phyloP scores from a whole-genome alignment of 2,888 invertebrate genomes.

The Melanchra persicariae region DNA sequence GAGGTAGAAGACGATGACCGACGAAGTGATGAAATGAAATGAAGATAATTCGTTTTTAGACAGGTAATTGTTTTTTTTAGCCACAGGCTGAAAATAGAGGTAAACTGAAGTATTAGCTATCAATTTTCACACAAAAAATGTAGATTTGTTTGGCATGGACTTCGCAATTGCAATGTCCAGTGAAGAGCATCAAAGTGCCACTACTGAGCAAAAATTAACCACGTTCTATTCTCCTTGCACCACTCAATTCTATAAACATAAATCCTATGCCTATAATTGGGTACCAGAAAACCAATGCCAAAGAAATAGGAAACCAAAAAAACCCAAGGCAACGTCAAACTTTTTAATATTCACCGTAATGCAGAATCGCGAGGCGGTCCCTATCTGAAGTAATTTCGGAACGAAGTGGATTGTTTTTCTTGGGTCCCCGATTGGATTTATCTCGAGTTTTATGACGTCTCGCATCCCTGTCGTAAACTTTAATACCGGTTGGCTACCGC shows the following conservation, averaged over 20 bases:
- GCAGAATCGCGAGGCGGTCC: conserved; percentile 69
- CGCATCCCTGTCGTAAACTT: conserved; percentile 89
- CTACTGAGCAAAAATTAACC: neutral
- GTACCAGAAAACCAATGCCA: neutral
- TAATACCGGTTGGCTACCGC: conserved; percentile 86
- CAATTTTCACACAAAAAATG: neutral
- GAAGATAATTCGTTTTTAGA: too few relatives aligned
- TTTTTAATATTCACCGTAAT: conserved; percentile 72
- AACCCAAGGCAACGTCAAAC: conserved; percentile 38
- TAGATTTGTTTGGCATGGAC: neutral
- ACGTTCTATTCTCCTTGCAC: too few relatives aligned
- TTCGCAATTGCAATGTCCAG: neutral
- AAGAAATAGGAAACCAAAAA: conserved; percentile 22
- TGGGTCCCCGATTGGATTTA: conserved; percentile 88
- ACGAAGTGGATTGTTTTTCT: conserved; percentile 88
- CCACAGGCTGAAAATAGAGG: neutral
- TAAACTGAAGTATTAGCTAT: neutral
- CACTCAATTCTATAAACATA: neutral
- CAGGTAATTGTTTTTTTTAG: too few relatives aligned
- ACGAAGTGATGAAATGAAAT: too few relatives aligned
- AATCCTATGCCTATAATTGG: neutral
- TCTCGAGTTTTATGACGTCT: conserved; percentile 88
- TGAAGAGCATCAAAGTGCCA: neutral
- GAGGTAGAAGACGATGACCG: neutral
- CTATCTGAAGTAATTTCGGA: conserved; percentile 79